Percentiles rank a stretch among this genome's conserved stretches.
Conservation (phyloP, 2,113 vertebrate species). For the Craseonycteris thonglongyai region DNA sequence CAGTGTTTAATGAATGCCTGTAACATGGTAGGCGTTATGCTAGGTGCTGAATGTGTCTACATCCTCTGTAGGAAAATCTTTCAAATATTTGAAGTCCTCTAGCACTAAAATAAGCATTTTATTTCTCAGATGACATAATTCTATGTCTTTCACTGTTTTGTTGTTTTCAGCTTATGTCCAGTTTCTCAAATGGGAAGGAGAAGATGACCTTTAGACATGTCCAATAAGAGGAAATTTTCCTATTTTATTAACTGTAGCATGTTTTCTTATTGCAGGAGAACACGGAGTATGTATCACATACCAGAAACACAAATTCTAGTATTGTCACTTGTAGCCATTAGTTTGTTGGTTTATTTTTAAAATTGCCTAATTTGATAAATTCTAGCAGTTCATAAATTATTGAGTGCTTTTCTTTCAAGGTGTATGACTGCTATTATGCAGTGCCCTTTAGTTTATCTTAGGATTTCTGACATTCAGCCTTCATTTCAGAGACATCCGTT, state of each 20-base stretch:
- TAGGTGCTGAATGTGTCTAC: background rate
- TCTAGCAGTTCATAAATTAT: background rate
- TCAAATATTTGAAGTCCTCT: background rate
- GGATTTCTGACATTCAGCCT: background rate
- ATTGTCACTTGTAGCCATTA: background rate
- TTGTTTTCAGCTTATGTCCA: background rate
- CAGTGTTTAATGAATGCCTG: background rate
- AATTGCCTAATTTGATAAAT: background rate
- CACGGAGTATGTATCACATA: background rate
- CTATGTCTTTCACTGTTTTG: background rate
- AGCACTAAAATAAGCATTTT: background rate
- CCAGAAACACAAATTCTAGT: background rate
- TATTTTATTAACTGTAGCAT: background rate
- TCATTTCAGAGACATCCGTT: background rate
- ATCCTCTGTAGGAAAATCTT: background rate
- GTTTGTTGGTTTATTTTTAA: background rate
- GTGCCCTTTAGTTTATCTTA: background rate
- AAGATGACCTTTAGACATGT: background rate
- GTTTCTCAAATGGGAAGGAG: background rate
- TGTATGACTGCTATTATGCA: background rate
- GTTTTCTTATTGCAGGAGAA: background rate
- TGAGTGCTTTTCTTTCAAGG: background rate
- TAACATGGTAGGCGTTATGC: background rate
- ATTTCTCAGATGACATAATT: background rate
- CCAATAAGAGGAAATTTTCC: background rate